Evolutionary conservation across 2,888 invertebrate species (phyloP).

Genomic region (Pseudolycoriella hygida): DNA sequence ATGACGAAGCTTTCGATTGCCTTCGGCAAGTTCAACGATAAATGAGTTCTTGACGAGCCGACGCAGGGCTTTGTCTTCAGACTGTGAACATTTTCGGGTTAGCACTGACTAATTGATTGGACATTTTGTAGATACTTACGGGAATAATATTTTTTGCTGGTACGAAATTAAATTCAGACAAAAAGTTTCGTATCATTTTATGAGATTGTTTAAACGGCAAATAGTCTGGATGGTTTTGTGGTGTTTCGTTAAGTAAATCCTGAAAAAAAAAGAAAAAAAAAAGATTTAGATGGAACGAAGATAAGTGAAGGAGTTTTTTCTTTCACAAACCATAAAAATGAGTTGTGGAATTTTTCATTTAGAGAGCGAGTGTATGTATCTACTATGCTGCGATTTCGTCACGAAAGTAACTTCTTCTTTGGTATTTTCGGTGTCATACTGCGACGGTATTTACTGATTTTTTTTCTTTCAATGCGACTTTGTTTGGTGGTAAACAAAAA

Average conservation of each 20-base stretch:
- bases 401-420: no score
- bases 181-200: constrained; percentile 74
- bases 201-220: constrained; percentile 60
- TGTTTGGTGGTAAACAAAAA: no score
- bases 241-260: constrained; percentile 66
- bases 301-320: no score
- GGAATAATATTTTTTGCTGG: constrained; percentile 69
- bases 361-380: no score
- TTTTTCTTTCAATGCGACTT: no score
- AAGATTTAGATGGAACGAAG: no score
- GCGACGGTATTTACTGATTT: no score
- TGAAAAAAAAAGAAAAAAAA: constrained; percentile 21
- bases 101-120: not conserved
- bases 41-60: constrained; percentile 88
- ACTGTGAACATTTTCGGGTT: constrained; percentile 28
- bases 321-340: no score
- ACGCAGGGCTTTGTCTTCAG: constrained; percentile 61
- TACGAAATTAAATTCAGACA: constrained; percentile 80
- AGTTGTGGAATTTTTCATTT: no score
- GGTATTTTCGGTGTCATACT: no score
- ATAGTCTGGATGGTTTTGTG: constrained; percentile 60
- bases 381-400: no score
- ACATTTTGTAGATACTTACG: constrained; percentile 32
- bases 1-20: constrained; percentile 77
- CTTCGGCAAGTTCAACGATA: constrained; percentile 79